Percentiles rank a stretch among this genome's conserved stretches.
Evolutionary conservation across 2,797 vertebrate species (phyloP).

Genomic region (Alauda arvensis): DNA sequence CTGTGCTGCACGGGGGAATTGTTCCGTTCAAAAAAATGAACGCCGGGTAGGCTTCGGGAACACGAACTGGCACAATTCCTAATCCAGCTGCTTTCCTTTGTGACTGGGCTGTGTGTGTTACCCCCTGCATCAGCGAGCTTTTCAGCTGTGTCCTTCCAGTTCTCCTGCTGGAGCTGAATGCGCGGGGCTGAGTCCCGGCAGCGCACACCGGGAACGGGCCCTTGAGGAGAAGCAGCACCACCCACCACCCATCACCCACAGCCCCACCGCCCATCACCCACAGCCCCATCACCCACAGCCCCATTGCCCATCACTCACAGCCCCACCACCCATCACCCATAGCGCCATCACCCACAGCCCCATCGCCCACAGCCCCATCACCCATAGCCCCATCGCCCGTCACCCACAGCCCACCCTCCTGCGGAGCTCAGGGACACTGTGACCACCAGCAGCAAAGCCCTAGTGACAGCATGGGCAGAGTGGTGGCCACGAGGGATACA

Average conservation of each 20-base stretch:
- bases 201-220: rapidly evolving
- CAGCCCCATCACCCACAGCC: background rate
- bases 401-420: background rate
- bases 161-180: background rate
- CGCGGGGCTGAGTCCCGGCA: background rate
- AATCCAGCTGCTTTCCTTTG: background rate
- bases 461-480: rapidly evolving
- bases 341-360: too few species aligned
- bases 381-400: too few species aligned
- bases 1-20: background rate
- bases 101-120: background rate
- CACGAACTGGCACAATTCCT: background rate
- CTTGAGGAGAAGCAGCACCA: rapidly evolving
- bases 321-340: too few species aligned
- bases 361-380: too few species aligned
- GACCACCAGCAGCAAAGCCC: background rate
- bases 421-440: rapidly evolving
- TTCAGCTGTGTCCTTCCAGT: background rate
- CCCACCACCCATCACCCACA: too few species aligned
- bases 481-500: rapidly evolving
- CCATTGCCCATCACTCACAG: too few species aligned
- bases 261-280: background rate
- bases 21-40: background rate
- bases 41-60: background rate
- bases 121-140: background rate